Evolutionary conservation across 1,140 invertebrate genomes (phyloP).

Genomic region (Drosophila suzukii): DNA sequence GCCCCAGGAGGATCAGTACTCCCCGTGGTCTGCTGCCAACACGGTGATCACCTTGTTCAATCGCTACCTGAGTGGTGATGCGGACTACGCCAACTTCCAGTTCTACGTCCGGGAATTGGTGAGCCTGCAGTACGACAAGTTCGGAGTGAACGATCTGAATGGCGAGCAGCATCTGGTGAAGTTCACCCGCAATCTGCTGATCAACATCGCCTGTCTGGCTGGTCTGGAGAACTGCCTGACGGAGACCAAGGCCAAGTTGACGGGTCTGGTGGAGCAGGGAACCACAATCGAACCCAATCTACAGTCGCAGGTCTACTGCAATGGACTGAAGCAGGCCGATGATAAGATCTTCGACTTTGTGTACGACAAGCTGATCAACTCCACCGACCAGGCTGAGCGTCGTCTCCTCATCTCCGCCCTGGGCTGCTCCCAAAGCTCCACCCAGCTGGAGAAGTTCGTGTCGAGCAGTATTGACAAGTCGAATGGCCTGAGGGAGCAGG

Average conservation of each 20-base stretch:
- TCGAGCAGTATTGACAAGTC: slow-evolving; percentile 60
- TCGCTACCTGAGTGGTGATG: slow-evolving; percentile 60
- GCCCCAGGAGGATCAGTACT: slow-evolving; percentile 86
- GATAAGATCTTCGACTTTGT: slow-evolving; percentile 88
- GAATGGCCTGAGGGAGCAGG: slow-evolving; percentile 60
- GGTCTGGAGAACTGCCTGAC: slow-evolving; percentile 84
- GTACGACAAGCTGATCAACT: slow-evolving; percentile 86
- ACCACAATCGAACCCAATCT: slow-evolving; percentile 67
- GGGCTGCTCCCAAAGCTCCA: slow-evolving; percentile 85
- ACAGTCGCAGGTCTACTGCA: slow-evolving; percentile 87
- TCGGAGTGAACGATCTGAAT: slow-evolving; percentile 76
- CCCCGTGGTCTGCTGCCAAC: slow-evolving; percentile 87
- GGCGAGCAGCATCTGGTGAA: slow-evolving; percentile 83
- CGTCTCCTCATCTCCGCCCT: slow-evolving; percentile 85
- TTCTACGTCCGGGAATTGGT: slow-evolving; percentile 74
- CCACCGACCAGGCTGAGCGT: slow-evolving; percentile 86
- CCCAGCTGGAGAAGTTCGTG: slow-evolving; percentile 64
- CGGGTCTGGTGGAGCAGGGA: slow-evolving; percentile 84
- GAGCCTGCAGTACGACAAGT: slow-evolving; percentile 68
- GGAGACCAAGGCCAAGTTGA: slow-evolving; percentile 79
- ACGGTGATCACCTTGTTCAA: slow-evolving; percentile 76
- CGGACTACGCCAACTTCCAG: slow-evolving; percentile 59
- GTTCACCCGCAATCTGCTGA: slow-evolving; percentile 82
- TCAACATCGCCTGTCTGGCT: slow-evolving; percentile 85
- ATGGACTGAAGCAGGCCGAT: slow-evolving; percentile 87